These are phyloP conservation scores for Corynorhinus townsendii DNA, from an alignment of 2,113 vertebrate species.

Conservation along the genomic window DNA sequence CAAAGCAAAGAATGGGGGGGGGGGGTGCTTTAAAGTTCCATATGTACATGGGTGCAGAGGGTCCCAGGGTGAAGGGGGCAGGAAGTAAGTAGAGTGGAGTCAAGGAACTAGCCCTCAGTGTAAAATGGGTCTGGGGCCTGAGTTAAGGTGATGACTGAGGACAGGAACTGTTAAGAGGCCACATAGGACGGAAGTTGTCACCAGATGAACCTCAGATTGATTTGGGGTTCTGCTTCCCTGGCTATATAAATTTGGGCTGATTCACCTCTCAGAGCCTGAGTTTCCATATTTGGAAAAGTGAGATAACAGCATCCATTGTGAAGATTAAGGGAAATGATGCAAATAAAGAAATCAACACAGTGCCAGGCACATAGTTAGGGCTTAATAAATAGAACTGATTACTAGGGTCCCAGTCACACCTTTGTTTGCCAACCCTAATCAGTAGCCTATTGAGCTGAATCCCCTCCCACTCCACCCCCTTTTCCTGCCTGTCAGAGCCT, in stretches of 20 bases:
- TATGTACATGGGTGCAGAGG: neutral
- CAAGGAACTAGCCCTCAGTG: neutral
- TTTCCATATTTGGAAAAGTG: neutral
- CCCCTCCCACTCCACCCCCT: neutral
- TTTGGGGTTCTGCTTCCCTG: neutral
- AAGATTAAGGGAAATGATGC: neutral
- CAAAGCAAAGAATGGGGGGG: neutral
- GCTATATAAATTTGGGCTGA: neutral
- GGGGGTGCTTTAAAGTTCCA: neutral
- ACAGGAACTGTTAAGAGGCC: neutral
- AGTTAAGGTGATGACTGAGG: neutral
- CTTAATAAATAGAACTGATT: neutral
- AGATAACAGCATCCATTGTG: neutral
- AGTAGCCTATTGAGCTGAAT: neutral
- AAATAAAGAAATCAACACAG: neutral
- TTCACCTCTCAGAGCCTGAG: neutral
- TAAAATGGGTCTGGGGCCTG: neutral
- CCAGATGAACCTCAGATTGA: neutral
- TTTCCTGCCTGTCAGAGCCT: neutral
- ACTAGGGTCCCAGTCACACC: neutral
- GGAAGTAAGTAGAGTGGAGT: neutral
- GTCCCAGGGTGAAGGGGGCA: neutral
- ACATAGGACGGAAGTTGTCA: neutral
- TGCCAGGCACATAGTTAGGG: neutral
- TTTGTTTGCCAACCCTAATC: neutral